phyloP scores from a whole-genome alignment of 2,113 vertebrate species.

The Rhinoptilus africanus region DNA sequence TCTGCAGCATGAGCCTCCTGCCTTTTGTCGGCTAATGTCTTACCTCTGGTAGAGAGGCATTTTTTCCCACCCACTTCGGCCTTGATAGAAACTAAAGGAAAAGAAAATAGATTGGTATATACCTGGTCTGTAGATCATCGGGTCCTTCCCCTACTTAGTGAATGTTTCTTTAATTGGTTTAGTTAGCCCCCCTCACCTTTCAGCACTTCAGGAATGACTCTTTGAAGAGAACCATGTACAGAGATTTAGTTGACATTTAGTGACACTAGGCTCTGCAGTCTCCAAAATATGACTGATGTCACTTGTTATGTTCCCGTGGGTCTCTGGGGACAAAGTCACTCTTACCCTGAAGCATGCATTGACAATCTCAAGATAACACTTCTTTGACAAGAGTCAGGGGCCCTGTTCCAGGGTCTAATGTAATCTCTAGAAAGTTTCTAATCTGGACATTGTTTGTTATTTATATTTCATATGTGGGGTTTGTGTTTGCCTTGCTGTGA shows the following conservation, averaged over 20 bases:
- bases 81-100: slow-evolving; percentile 32
- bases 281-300: slow-evolving; percentile 59
- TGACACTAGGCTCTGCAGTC: slow-evolving; percentile 27
- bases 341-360: slow-evolving; percentile 48
- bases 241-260: slow-evolving; percentile 51
- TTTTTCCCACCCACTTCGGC: slow-evolving; percentile 23
- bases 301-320: slow-evolving; percentile 34
- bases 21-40: slow-evolving; percentile 37
- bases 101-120: slow-evolving; percentile 29
- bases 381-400: slow-evolving; percentile 46
- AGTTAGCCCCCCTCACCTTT: slow-evolving; percentile 53
- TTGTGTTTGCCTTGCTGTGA: neutral
- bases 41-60: neutral
- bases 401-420: neutral
- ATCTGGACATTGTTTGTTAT: slow-evolving; percentile 35
- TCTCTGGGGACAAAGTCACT: slow-evolving; percentile 56
- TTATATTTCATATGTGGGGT: slow-evolving; percentile 15
- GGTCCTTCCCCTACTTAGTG: neutral
- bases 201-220: slow-evolving; percentile 49
- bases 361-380: slow-evolving; percentile 70
- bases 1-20: slow-evolving; percentile 21
- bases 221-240: slow-evolving; percentile 59
- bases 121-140: slow-evolving; percentile 27
- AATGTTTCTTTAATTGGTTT: slow-evolving; percentile 63
- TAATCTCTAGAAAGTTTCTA: slow-evolving; percentile 48